Percentiles rank a stretch among this genome's conserved stretches.
Conservation (phyloP, 2,113 vertebrate genomes). For the Hipposideros armiger region DNA sequence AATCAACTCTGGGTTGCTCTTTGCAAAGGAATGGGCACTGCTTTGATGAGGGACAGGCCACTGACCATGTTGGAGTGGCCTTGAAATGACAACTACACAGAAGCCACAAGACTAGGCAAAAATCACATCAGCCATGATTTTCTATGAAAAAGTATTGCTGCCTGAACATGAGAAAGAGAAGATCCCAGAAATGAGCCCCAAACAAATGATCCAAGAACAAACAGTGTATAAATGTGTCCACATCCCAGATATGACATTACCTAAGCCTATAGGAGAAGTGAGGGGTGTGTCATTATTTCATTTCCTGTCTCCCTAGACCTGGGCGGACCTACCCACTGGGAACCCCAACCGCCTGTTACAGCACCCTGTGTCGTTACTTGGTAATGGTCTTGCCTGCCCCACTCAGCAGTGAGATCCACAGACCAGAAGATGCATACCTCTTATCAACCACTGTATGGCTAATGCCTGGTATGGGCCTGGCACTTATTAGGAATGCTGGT, state of each 20-base stretch:
- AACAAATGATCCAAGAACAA: neutral
- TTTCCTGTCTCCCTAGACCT: neutral
- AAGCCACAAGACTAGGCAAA: neutral
- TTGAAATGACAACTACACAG: neutral
- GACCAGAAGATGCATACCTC: neutral
- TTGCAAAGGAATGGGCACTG: neutral
- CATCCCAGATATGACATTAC: neutral
- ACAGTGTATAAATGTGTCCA: neutral
- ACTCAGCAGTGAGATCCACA: neutral
- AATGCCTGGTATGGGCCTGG: neutral
- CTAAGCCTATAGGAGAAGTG: neutral
- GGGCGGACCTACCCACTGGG: neutral
- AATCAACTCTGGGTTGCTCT: neutral
- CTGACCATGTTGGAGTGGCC: neutral
- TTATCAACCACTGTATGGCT: neutral
- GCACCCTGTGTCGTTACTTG: no score
- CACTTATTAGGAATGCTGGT: fast-evolving
- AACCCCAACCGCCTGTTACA: neutral
- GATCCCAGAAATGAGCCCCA: neutral
- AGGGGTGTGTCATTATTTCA: neutral
- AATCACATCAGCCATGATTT: neutral
- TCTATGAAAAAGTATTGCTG: neutral
- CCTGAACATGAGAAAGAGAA: neutral
- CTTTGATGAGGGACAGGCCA: neutral
- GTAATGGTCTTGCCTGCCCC: neutral